Evolutionary conservation across 2,113 vertebrate species (phyloP).

Genomic region (Mugil cephalus): DNA sequence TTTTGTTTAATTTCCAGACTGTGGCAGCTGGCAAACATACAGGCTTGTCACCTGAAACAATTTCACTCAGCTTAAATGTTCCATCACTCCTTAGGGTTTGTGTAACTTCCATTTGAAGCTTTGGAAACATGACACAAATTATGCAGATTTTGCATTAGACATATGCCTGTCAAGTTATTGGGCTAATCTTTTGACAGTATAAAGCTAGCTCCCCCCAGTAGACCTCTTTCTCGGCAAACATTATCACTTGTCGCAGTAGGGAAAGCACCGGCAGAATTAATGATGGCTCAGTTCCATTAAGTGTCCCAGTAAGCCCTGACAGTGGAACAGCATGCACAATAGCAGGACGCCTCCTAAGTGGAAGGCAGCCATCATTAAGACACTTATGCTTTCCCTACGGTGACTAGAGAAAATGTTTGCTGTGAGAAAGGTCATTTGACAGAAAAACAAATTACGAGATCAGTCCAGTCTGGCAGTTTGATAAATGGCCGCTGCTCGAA

Average conservation of each 20-base stretch:
- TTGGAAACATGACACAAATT: conserved; percentile 16
- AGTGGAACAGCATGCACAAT: background rate
- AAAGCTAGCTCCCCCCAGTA: conserved; percentile 3
- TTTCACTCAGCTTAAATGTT: conserved; percentile 24
- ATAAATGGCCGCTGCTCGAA: background rate
- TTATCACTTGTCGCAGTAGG: conserved; percentile 4
- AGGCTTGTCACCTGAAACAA: conserved; percentile 25
- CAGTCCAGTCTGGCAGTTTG: conserved; percentile 6
- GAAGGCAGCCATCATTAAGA: conserved; percentile 24
- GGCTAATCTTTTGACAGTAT: conserved; percentile 29
- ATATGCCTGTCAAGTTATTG: conserved; percentile 27
- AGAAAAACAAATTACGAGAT: conserved; percentile 32
- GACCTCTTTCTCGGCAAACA: conserved; percentile 9
- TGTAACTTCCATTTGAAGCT: conserved; percentile 6
- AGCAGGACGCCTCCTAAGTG: background rate
- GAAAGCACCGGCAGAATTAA: conserved; percentile 18
- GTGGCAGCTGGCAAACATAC: conserved; percentile 9
- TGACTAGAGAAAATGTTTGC: background rate
- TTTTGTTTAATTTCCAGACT: conserved; percentile 11
- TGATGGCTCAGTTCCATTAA: conserved; percentile 5
- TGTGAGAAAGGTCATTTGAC: conserved; percentile 16
- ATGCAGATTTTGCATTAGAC: conserved; percentile 38
- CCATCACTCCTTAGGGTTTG: conserved; percentile 9
- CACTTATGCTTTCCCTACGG: background rate
- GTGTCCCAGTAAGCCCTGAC: conserved; percentile 1